These are phyloP conservation scores for Dione juno DNA, from an alignment of 2,888 invertebrate species.

Conservation along the genomic window DNA sequence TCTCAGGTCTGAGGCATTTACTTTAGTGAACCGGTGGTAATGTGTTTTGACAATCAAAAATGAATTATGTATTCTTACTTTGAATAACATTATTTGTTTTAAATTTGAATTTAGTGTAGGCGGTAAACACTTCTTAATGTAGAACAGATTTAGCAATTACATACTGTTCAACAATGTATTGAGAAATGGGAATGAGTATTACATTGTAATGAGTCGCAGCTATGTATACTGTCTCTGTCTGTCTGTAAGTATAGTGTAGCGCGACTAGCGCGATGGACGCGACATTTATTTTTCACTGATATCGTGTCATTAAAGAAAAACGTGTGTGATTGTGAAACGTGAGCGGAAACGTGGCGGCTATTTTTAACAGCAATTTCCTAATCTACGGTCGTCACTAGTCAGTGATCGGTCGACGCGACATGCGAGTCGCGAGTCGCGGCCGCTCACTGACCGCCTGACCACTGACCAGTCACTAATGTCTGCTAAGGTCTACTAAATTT, in stretches of 20 bases:
- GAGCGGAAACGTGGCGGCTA: constrained; percentile 25
- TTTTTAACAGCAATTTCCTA: constrained; percentile 35
- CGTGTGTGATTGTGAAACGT: background rate
- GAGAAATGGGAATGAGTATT: constrained; percentile 2
- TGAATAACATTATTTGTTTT: too few relatives aligned
- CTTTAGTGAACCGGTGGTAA: too few relatives aligned
- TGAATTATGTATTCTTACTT: too few relatives aligned
- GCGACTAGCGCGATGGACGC: background rate
- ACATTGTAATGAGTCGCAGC: constrained; percentile 7
- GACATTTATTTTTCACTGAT: background rate
- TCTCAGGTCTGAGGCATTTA: too few relatives aligned
- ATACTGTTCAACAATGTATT: background rate
- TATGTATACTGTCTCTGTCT: too few relatives aligned
- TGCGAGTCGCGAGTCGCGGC: background rate
- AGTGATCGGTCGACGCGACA: background rate
- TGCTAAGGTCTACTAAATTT: too few relatives aligned
- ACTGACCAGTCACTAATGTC: too few relatives aligned
- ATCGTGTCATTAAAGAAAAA: constrained; percentile 3
- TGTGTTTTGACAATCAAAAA: too few relatives aligned
- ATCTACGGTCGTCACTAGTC: constrained; percentile 18
- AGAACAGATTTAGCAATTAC: constrained; percentile 7
- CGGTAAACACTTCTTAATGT: background rate
- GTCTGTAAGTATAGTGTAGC: too few relatives aligned
- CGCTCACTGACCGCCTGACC: too few relatives aligned
- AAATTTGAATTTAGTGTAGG: too few relatives aligned